A percentile compares a stretch with the other conserved stretches of the same genome.
phyloP scores from a whole-genome alignment of 2,113 vertebrate genomes.

The Baryphthengus martii region DNA sequence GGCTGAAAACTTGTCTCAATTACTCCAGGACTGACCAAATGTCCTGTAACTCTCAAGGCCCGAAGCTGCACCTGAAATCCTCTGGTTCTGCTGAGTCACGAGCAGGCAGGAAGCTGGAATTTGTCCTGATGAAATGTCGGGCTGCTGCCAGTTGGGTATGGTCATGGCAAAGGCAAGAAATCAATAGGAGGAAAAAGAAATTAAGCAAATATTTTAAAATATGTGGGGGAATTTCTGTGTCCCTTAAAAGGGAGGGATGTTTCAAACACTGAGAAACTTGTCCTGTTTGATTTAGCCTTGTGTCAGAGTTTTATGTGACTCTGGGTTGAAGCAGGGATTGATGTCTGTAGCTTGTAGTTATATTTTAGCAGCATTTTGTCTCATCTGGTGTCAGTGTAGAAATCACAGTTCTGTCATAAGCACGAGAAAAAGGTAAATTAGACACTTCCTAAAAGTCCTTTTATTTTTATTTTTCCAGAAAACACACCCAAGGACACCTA shows the following conservation, averaged over 20 bases:
- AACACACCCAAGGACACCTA: background rate
- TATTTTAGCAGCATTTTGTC: background rate
- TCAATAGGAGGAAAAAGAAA: background rate
- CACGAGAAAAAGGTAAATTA: background rate
- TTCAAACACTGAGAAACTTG: background rate
- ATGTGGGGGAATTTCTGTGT: accelerated
- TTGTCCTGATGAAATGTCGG: background rate
- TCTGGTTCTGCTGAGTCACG: constrained; percentile 48
- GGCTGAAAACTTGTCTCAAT: background rate
- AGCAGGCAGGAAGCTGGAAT: constrained; percentile 28
- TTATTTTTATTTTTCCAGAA: background rate
- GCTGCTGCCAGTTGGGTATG: constrained; percentile 46
- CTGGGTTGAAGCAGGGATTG: background rate
- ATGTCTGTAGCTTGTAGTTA: background rate
- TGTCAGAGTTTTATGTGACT: background rate
- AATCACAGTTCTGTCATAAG: background rate
- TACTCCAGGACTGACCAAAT: background rate
- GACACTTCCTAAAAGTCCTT: background rate
- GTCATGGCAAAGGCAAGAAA: constrained; percentile 2
- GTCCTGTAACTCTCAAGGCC: background rate
- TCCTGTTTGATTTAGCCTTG: background rate
- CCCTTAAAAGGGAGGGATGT: background rate
- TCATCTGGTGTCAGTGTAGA: background rate
- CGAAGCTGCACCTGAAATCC: constrained; percentile 5
- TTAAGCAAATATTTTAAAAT: background rate